Conservation (phyloP, 2,797 vertebrate species). For the Malacoctenus gilli region DNA sequence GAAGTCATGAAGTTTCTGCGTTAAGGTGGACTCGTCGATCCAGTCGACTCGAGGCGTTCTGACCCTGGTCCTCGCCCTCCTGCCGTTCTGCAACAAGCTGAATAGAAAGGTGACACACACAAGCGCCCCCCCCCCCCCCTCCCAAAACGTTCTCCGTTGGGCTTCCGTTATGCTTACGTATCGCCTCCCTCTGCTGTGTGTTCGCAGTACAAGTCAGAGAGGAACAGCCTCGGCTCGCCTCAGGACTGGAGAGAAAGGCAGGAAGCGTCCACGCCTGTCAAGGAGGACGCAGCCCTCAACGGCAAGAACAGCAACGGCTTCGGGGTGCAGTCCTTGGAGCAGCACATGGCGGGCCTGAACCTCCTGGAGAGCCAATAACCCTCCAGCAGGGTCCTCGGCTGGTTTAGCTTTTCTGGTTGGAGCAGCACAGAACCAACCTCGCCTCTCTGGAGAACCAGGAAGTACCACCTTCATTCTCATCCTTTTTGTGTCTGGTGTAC, state of each 20-base stretch:
- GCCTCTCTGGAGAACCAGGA: slow-evolving; percentile 68
- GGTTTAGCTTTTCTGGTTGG: slow-evolving; percentile 52
- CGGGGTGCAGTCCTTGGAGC: slow-evolving; percentile 85
- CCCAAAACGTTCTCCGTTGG: too few relatives aligned
- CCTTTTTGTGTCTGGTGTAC: slow-evolving; percentile 31
- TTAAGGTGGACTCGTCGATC: slow-evolving; percentile 93
- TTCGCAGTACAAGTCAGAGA: slow-evolving; percentile 83
- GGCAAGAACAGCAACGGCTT: slow-evolving; percentile 84
- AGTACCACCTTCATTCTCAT: slow-evolving; percentile 42
- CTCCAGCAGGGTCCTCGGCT: slow-evolving; percentile 4
- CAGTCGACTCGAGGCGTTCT: slow-evolving; percentile 87
- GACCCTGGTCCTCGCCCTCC: slow-evolving; percentile 84
- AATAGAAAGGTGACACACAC: slow-evolving; percentile 82
- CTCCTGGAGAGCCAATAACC: slow-evolving; percentile 89
- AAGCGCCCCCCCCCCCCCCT: too few relatives aligned
- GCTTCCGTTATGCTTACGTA: not conserved
- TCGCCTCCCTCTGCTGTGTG: not conserved
- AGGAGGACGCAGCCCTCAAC: slow-evolving; percentile 77
- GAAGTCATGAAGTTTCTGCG: slow-evolving; percentile 7
- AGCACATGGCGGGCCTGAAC: slow-evolving; percentile 85
- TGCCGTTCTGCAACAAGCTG: slow-evolving; percentile 89
- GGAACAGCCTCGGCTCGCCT: slow-evolving; percentile 82
- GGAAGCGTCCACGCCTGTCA: slow-evolving; percentile 77
- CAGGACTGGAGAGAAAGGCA: slow-evolving; percentile 86
- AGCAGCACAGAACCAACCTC: slow-evolving; percentile 83